A percentile compares a stretch with the other conserved stretches of the same genome.
Evolutionary conservation across 2,797 vertebrate species (phyloP).

Genomic region (Pelodytes ibericus): DNA sequence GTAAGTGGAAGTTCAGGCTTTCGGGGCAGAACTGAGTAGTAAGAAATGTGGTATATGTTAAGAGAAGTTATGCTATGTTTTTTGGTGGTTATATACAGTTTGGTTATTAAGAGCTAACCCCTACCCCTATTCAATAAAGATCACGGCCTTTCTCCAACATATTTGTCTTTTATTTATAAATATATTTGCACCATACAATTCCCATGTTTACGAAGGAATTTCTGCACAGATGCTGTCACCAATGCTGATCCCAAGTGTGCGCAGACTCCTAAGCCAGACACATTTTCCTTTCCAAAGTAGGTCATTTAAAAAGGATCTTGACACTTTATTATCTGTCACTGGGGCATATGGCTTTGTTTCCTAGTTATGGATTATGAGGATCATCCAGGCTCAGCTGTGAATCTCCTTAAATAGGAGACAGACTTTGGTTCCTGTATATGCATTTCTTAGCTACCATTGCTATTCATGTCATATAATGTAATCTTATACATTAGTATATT

Average conservation of each 20-base stretch:
- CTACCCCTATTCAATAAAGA: too few relatives aligned
- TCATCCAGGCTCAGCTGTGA: slow-evolving; percentile 25
- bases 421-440: neutral
- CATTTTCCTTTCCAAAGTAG: slow-evolving; percentile 12
- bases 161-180: too few relatives aligned
- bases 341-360: slow-evolving; percentile 22
- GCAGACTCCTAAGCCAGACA: neutral
- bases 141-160: too few relatives aligned
- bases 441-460: neutral
- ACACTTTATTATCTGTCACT: neutral
- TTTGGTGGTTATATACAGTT: too few relatives aligned
- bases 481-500: neutral
- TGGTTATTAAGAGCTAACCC: too few relatives aligned
- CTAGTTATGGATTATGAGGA: slow-evolving; percentile 19
- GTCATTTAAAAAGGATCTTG: neutral
- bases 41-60: too few relatives aligned
- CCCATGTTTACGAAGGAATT: too few relatives aligned
- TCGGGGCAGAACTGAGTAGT: too few relatives aligned
- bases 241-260: neutral
- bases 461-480: neutral
- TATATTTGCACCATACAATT: too few relatives aligned
- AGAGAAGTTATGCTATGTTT: too few relatives aligned
- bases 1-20: too few relatives aligned
- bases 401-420: slow-evolving; percentile 23
- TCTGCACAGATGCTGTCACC: too few relatives aligned